These are phyloP conservation scores for Caligus rogercresseyi DNA, from an alignment of 1,140 invertebrate genomes.

Conservation along the genomic window DNA sequence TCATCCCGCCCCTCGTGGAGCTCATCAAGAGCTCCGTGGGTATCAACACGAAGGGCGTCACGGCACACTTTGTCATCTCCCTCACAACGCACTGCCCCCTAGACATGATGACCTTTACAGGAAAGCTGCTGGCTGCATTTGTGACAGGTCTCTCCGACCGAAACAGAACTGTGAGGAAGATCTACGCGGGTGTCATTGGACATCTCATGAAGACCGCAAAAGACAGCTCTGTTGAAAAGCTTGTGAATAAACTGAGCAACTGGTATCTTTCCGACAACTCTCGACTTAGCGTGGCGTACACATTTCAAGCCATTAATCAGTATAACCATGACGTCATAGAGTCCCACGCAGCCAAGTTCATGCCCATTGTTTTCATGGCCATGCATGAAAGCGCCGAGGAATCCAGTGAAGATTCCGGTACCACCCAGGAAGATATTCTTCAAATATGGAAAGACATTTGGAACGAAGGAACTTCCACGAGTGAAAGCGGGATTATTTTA, in stretches of 20 bases:
- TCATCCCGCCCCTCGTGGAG: slow-evolving; percentile 61
- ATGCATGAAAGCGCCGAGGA: slow-evolving; percentile 59
- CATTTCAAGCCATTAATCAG: slow-evolving; percentile 58
- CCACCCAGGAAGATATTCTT: slow-evolving; percentile 22
- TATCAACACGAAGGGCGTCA: slow-evolving; percentile 64
- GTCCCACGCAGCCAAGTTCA: slow-evolving; percentile 50
- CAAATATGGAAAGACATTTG: slow-evolving; percentile 70
- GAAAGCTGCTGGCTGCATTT: slow-evolving; percentile 57
- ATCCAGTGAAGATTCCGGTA: slow-evolving; percentile 28
- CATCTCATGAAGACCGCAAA: slow-evolving; percentile 71
- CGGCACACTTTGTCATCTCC: slow-evolving; percentile 60
- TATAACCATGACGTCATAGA: slow-evolving; percentile 64
- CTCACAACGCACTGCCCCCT: slow-evolving; percentile 41
- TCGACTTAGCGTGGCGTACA: slow-evolving; percentile 51
- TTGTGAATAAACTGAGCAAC: slow-evolving; percentile 55
- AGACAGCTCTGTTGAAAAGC: slow-evolving; percentile 61
- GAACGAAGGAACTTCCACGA: slow-evolving; percentile 65
- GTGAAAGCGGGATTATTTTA: slow-evolving; percentile 55
- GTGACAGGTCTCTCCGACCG: slow-evolving; percentile 61
- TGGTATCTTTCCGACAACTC: slow-evolving; percentile 59
- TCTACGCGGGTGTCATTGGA: slow-evolving; percentile 60
- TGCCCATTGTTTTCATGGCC: slow-evolving; percentile 69
- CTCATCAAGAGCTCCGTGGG: slow-evolving; percentile 57
- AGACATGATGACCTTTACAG: slow-evolving; percentile 43
- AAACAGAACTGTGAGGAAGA: slow-evolving; percentile 59